Conservation (phyloP, 2,888 invertebrate species). For the Aspidiotus rigidus region DNA sequence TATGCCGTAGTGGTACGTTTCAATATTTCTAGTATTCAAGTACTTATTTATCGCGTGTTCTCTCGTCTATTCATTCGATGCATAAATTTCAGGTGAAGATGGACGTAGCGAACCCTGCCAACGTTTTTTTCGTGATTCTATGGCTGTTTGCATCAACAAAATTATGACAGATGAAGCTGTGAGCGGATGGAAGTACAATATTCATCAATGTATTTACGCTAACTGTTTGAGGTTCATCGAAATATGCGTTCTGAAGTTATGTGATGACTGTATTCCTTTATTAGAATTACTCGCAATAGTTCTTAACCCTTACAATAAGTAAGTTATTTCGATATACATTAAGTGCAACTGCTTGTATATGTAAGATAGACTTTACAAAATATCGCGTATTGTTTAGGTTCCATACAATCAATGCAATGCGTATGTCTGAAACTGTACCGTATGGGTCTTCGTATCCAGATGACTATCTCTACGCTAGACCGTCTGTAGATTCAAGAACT, state of each 20-base stretch:
- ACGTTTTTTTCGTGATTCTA: constrained; percentile 86
- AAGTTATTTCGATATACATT: constrained; percentile 43
- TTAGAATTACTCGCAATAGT: constrained; percentile 86
- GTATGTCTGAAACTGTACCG: constrained; percentile 62
- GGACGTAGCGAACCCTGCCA: constrained; percentile 81
- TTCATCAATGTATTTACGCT: constrained; percentile 87
- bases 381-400: constrained; percentile 50
- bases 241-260: constrained; percentile 82
- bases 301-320: constrained; percentile 92
- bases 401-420: constrained; percentile 72
- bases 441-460: constrained; percentile 43
- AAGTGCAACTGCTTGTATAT: background rate
- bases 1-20: constrained; percentile 66
- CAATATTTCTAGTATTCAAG: background rate
- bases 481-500: constrained; percentile 68
- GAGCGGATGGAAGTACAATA: constrained; percentile 94
- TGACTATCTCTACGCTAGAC: constrained; percentile 61
- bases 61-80: background rate
- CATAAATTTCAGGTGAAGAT: constrained; percentile 60
- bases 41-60: background rate
- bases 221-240: constrained; percentile 88
- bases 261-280: constrained; percentile 82
- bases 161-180: constrained; percentile 96
- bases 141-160: constrained; percentile 90
- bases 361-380: too few relatives aligned